Evolutionary conservation across 1,140 invertebrate genomes (phyloP).

Genomic region (Nilaparvata lugens): DNA sequence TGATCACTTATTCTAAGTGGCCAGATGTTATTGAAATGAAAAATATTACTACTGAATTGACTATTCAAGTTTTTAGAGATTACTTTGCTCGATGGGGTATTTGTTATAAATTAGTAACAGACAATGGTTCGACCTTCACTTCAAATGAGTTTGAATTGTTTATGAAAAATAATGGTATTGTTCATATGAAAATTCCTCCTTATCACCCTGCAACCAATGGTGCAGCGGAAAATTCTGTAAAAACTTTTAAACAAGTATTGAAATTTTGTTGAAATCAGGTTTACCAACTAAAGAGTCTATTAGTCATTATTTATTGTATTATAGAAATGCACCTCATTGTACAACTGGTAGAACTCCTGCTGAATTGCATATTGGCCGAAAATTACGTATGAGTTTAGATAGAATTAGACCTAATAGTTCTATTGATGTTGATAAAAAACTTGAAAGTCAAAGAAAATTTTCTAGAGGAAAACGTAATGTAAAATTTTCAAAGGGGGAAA

Average conservation of each 20-base stretch:
- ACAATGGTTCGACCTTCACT: conserved; percentile 29
- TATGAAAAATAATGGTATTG: too few relatives aligned
- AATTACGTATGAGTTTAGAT: conserved; percentile 14
- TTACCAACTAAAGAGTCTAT: background rate
- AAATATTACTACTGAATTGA: conserved; percentile 8
- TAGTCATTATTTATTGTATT: background rate
- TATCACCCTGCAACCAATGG: conserved; percentile 27
- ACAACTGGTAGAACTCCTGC: conserved; percentile 15
- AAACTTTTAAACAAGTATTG: conserved; percentile 8
- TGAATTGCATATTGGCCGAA: conserved; percentile 20
- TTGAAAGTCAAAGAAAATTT: background rate
- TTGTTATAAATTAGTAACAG: conserved; percentile 25
- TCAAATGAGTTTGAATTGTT: background rate
- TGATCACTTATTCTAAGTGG: conserved; percentile 40
- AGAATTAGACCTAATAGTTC: too few relatives aligned
- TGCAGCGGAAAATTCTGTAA: conserved; percentile 26
- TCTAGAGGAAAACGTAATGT: background rate
- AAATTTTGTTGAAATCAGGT: background rate
- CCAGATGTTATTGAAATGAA: conserved; percentile 28
- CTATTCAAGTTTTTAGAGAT: conserved; percentile 16
- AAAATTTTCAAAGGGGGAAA: conserved; percentile 7
- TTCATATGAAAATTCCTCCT: too few relatives aligned
- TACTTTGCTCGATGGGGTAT: conserved; percentile 26
- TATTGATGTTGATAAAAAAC: too few relatives aligned
- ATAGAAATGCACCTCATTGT: conserved; percentile 10